Evolutionary conservation across 1,140 invertebrate species (phyloP), one percentile per base, ranked within the genome.

Genomic region (Pachypeltis micranthus): DNA sequence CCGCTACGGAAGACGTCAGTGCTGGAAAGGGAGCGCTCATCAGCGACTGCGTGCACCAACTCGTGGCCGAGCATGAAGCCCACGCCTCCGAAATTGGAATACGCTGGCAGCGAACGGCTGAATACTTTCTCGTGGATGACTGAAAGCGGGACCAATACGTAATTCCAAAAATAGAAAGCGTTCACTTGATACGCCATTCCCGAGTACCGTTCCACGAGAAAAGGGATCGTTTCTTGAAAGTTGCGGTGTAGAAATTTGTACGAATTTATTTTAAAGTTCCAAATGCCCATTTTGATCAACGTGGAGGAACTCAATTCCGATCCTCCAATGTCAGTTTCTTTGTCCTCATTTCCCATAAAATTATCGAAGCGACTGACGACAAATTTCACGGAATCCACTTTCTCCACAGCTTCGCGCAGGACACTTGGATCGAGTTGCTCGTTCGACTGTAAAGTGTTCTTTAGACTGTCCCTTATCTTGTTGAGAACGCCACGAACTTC

Each of bases 51-150:
- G 72, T 96, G 92, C 0, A 91, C 94, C 51, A 96, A 90, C 79
- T 96, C 91, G 70, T 94, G 91, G 0, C 91, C 92, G 73, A 96
- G 92, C 2, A 95, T 87, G 69, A 90, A 91, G 3, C 92, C 92
- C 69, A 96, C 91, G 10, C 87, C 89, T 63, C 81, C 86, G 74
- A 85, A 88, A 70, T 89, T 89, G 73, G 88, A 78, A 69, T 87
- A 88, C 47, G 21, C 12, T 14, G 47, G 47, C 4, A 14, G 21
- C 7, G 12, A 10, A 16, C 23, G 12, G 19, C 23, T 51, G 47
- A 16, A 51, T 10, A 51, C 4, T 10, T 21, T 51, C 7, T 51
- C 21, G 47, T 51, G 47, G 7, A 39, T 39, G 7, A 51, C 10
- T 16, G 7, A 10, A 4, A 21, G 19, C 4, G 21, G 47, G 4